phyloP scores from a whole-genome alignment of 2,888 invertebrate species.

The Aleiodes testaceus region DNA sequence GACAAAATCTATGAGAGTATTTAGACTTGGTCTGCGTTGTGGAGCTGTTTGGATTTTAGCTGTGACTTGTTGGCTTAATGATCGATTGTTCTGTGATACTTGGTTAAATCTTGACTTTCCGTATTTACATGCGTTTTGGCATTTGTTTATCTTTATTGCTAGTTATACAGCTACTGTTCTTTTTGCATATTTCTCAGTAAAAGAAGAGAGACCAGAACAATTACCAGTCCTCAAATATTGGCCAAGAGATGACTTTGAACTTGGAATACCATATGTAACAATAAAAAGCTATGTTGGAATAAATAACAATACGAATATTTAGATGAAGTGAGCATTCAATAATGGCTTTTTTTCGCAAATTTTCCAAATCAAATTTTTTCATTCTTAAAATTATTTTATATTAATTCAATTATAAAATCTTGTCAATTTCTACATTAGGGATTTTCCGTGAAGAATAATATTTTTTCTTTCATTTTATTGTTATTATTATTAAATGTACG shows the following conservation, averaged over 20 bases:
- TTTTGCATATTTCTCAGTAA: conserved; percentile 86
- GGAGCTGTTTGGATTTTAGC: conserved; percentile 81
- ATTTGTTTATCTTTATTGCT: conserved; percentile 86
- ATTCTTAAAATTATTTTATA: too few species aligned
- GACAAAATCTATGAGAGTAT: conserved; percentile 79
- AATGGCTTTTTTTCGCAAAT: background rate
- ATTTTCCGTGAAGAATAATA: too few species aligned
- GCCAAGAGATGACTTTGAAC: conserved; percentile 85
- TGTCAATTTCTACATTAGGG: too few species aligned
- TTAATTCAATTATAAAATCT: too few species aligned
- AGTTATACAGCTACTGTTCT: conserved; percentile 85
- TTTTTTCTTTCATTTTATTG: too few species aligned
- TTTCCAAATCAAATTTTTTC: too few species aligned
- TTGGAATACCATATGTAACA: conserved; percentile 84
- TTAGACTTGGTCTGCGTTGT: conserved; percentile 82
- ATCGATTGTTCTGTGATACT: conserved; percentile 85
- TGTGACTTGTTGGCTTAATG: conserved; percentile 85
- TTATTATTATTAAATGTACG: too few species aligned
- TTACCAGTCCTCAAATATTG: conserved; percentile 83
- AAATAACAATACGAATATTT: conserved; percentile 74
- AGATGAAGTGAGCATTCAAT: conserved; percentile 53
- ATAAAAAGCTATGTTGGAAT: conserved; percentile 77
- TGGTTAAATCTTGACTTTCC: conserved; percentile 87
- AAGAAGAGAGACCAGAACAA: conserved; percentile 82
- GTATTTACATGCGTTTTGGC: conserved; percentile 89